A percentile compares a stretch with the other conserved stretches of the same genome.
phyloP scores from a whole-genome alignment of 2,888 invertebrate genomes.

The Antitype chi region DNA sequence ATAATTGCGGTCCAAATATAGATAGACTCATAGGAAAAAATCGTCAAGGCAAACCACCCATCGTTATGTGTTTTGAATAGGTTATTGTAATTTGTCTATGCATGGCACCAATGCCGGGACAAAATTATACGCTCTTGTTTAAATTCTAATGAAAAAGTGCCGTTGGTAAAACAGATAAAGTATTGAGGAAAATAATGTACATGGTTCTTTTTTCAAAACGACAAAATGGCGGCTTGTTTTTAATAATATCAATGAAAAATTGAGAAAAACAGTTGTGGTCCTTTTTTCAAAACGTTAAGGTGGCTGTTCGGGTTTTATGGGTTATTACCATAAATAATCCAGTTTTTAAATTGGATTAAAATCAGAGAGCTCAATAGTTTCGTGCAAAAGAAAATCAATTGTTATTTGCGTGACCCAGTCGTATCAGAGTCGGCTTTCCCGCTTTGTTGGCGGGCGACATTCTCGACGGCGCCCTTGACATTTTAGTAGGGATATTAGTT shows the following conservation, averaged over 20 bases:
- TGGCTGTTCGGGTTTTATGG: not conserved
- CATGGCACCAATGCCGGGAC: not conserved
- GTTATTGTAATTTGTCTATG: slow-evolving; percentile 35
- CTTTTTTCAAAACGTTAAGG: slow-evolving; percentile 25
- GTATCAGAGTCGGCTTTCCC: slow-evolving; percentile 44
- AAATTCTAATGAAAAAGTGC: not conserved
- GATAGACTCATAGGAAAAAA: slow-evolving; percentile 43
- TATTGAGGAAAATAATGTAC: not conserved
- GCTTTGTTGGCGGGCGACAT: slow-evolving; percentile 53
- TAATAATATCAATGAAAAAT: not conserved
- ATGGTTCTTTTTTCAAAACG: slow-evolving; percentile 1
- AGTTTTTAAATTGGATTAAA: slow-evolving; percentile 10
- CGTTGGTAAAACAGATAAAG: not conserved
- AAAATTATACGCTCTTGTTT: not conserved
- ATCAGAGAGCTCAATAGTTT: slow-evolving; percentile 30
- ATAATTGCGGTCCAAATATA: slow-evolving; percentile 29
- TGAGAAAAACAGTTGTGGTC: not conserved
- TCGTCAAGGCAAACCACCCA: slow-evolving; percentile 35
- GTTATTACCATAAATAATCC: not conserved
- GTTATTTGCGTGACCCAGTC: slow-evolving; percentile 57
- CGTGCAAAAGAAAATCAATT: slow-evolving; percentile 57
- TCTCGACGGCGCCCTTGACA: slow-evolving; percentile 63
- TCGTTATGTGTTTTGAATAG: slow-evolving; percentile 46
- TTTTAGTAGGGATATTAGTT: slow-evolving; percentile 54
- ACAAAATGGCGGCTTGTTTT: not conserved